A percentile compares a stretch with the other conserved stretches of the same genome.
Evolutionary conservation across 2,797 vertebrate genomes (phyloP).

Genomic region (Perodicticus potto): DNA sequence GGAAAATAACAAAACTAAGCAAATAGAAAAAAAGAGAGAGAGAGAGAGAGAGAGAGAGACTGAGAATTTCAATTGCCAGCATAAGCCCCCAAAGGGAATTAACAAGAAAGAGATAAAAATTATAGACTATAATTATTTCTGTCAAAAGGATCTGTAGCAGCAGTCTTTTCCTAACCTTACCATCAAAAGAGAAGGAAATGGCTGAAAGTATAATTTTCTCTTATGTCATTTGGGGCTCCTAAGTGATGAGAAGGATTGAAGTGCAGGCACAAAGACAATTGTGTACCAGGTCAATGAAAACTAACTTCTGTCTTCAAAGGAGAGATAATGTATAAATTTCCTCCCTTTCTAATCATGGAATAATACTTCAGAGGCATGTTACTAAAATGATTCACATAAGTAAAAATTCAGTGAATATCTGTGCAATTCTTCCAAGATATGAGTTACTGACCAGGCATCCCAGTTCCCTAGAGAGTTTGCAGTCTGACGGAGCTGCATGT

Average conservation of each 20-base stretch:
- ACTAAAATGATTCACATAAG: conserved; percentile 41
- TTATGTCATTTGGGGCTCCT: conserved; percentile 44
- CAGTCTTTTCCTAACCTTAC: conserved; percentile 66
- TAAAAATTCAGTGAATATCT: conserved; percentile 16
- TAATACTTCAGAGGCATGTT: conserved; percentile 58
- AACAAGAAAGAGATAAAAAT: conserved; percentile 75
- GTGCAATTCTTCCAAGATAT: neutral
- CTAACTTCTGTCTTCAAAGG: conserved; percentile 43
- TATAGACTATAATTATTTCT: conserved; percentile 73
- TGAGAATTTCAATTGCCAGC: conserved; percentile 58
- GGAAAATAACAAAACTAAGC: neutral
- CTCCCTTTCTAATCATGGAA: conserved; percentile 61
- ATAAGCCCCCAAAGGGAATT: conserved; percentile 61
- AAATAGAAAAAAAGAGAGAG: conserved; percentile 10
- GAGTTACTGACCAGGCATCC: neutral
- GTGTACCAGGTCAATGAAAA: conserved; percentile 52
- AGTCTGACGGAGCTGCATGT: neutral
- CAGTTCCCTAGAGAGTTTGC: neutral
- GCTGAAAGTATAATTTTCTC: conserved; percentile 66
- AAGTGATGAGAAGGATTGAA: conserved; percentile 71
- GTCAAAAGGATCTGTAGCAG: conserved; percentile 56
- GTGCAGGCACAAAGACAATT: conserved; percentile 61
- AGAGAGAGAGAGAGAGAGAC: neutral
- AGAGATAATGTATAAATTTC: conserved; percentile 23
- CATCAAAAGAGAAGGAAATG: conserved; percentile 61